Evolutionary conservation across 2,797 vertebrate species (phyloP).

Genomic region (Alosa sapidissima): DNA sequence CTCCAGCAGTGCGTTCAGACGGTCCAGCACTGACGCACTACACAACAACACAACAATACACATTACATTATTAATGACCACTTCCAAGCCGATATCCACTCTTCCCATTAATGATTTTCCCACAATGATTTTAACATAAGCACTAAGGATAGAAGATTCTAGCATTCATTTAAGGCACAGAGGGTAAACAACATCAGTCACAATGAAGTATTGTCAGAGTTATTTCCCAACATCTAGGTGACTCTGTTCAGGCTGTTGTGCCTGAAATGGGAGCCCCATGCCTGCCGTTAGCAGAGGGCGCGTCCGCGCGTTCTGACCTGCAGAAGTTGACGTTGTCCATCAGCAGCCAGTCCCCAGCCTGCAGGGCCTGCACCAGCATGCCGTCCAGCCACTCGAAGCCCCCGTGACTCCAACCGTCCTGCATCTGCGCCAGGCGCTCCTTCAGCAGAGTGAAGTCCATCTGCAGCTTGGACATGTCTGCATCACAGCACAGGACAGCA

Average conservation of each 20-base stretch:
- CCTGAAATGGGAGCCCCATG: neutral
- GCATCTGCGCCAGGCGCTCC: slow-evolving; percentile 79
- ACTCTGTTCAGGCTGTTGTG: too few species aligned
- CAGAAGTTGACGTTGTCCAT: slow-evolving; percentile 99
- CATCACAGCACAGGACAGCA: slow-evolving; percentile 18
- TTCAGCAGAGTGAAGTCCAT: slow-evolving; percentile 87
- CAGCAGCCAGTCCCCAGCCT: slow-evolving; percentile 93
- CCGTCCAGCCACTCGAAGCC: slow-evolving; percentile 97
- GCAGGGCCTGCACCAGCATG: slow-evolving; percentile 89
- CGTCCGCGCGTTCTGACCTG: slow-evolving; percentile 76
- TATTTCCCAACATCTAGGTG: too few species aligned
- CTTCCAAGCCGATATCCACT: neutral
- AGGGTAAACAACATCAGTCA: neutral
- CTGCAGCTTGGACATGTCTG: slow-evolving; percentile 91
- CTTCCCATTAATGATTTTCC: neutral
- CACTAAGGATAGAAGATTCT: too few species aligned
- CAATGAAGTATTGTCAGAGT: neutral
- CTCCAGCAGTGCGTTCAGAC: slow-evolving; percentile 93
- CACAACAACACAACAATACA: slow-evolving; percentile 27
- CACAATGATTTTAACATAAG: neutral
- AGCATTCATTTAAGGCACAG: too few species aligned
- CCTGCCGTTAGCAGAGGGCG: neutral
- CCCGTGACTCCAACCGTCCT: slow-evolving; percentile 81
- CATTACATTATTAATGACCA: neutral
- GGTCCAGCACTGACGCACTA: slow-evolving; percentile 95